Percentiles rank a stretch among this genome's conserved stretches.
These are phyloP conservation scores for Coregonus clupeaformis DNA, from an alignment of 2,113 vertebrate species.

Conservation along the genomic window DNA sequence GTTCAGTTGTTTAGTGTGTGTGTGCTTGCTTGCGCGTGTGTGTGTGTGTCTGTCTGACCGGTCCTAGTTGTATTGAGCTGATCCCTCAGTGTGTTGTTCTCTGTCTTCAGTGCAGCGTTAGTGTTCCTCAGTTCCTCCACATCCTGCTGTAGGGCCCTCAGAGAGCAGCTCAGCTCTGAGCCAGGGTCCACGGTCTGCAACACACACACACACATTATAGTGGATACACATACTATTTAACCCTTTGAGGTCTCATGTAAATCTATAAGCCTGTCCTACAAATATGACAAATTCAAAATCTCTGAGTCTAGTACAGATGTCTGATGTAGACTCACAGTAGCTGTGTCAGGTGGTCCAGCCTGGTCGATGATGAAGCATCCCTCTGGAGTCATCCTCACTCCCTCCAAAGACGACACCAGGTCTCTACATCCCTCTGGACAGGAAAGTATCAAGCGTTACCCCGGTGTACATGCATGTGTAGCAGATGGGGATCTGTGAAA, in stretches of 20 bases:
- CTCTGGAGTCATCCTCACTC: slow-evolving; percentile 68
- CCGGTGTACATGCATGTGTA: too few species aligned
- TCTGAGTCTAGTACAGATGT: too few species aligned
- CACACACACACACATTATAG: slow-evolving; percentile 25
- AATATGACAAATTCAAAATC: too few species aligned
- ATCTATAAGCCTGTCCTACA: too few species aligned
- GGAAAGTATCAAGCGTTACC: background rate
- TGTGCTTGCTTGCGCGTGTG: background rate
- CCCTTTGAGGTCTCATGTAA: background rate
- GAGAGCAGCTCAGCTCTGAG: slow-evolving; percentile 66
- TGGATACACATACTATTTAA: background rate
- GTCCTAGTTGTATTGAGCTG: slow-evolving; percentile 59
- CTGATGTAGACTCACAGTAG: slow-evolving; percentile 48
- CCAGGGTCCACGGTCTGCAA: slow-evolving; percentile 53
- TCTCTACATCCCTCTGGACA: slow-evolving; percentile 78
- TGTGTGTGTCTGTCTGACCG: slow-evolving; percentile 52
- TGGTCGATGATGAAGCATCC: slow-evolving; percentile 77
- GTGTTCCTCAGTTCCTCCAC: slow-evolving; percentile 73
- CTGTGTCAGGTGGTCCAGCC: slow-evolving; percentile 19
- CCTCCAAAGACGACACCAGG: slow-evolving; percentile 56
- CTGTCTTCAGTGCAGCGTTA: slow-evolving; percentile 76
- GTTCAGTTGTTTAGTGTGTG: background rate
- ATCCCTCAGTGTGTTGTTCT: slow-evolving; percentile 77
- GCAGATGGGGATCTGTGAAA: too few species aligned
- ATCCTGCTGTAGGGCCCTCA: slow-evolving; percentile 75